These are phyloP conservation scores for Drosophila mettleri DNA, from an alignment of 2,888 invertebrate genomes.

Conservation along the genomic window DNA sequence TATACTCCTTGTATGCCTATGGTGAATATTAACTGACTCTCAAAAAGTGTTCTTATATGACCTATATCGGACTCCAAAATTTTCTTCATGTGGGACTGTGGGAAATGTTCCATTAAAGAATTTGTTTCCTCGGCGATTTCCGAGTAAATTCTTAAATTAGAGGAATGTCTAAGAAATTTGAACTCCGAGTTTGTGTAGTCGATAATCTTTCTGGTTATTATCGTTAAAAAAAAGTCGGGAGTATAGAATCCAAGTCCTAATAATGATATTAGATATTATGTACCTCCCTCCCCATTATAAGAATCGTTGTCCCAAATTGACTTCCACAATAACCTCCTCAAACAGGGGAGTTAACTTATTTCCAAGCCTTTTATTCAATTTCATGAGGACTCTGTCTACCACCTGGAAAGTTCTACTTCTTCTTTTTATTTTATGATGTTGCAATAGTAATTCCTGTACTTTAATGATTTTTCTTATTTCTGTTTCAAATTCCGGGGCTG, in stretches of 20 bases:
- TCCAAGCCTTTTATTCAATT: not conserved
- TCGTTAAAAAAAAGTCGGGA: not conserved
- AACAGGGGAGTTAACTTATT: not conserved
- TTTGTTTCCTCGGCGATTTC: not conserved
- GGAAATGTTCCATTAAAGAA: no score
- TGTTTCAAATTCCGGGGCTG: not conserved
- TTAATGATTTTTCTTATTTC: not conserved
- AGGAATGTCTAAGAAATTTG: not conserved
- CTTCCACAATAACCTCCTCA: not conserved
- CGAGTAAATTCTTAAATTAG: not conserved
- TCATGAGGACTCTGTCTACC: not conserved
- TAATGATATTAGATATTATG: not conserved
- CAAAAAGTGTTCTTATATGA: no score
- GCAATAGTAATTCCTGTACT: not conserved
- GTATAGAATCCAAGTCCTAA: not conserved
- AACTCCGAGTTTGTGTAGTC: not conserved
- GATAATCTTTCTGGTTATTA: not conserved
- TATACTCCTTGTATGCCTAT: no score
- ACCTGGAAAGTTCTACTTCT: not conserved
- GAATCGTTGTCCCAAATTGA: slow-evolving; percentile 1
- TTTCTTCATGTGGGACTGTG: not conserved
- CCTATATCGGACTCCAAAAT: no score
- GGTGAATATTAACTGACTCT: no score
- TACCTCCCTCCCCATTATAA: not conserved
- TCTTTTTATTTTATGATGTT: not conserved